phyloP scores from a whole-genome alignment of 2,888 invertebrate species.

The Prosapia bicincta region DNA sequence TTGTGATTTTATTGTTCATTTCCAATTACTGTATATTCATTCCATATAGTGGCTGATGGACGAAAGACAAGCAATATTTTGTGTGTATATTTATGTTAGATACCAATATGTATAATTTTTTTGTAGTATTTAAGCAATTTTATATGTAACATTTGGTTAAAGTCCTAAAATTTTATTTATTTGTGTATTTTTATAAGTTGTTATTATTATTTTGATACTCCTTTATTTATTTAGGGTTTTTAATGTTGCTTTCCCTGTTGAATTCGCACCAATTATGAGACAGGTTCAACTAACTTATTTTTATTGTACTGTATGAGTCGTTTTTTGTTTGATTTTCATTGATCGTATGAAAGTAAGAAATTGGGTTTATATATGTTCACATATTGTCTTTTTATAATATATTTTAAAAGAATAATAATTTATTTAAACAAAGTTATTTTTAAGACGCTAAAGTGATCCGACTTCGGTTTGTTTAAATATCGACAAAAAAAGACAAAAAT shows the following conservation, averaged over 20 bases:
- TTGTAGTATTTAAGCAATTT: background rate
- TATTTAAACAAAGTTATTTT: background rate
- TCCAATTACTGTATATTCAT: background rate
- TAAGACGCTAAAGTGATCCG: background rate
- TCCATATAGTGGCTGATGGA: background rate
- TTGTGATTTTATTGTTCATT: background rate
- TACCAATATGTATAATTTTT: background rate
- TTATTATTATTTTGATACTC: conserved; percentile 27
- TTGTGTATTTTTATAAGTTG: conserved; percentile 26
- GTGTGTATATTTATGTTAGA: background rate
- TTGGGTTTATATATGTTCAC: conserved; percentile 8
- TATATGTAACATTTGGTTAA: background rate
- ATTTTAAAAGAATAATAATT: conserved; percentile 4
- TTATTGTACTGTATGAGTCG: background rate
- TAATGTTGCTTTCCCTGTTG: conserved; percentile 12
- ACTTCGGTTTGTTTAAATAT: background rate
- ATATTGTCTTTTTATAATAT: conserved; percentile 17
- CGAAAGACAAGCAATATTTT: background rate
- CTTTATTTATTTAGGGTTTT: conserved; percentile 27
- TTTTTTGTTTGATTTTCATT: background rate
- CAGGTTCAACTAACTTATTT: background rate
- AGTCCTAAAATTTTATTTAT: conserved; percentile 28
- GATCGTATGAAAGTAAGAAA: background rate
- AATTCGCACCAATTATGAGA: background rate
- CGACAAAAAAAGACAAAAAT: background rate